Conservation (phyloP, 1,140 invertebrate species). For the Chrysomallon squamiferum region DNA sequence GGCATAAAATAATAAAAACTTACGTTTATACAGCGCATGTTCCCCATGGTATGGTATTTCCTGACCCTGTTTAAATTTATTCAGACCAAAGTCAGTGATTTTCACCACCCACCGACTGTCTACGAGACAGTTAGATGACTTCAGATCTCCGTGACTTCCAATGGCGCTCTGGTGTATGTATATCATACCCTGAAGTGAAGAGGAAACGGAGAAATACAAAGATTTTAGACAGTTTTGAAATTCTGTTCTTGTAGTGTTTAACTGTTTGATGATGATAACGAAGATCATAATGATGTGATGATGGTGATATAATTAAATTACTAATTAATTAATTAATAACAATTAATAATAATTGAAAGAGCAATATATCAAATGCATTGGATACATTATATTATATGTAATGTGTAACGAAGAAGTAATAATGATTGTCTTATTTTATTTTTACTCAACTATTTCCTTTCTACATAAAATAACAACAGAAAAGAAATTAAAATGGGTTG, state of each 20-base stretch:
- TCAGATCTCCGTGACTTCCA: slow-evolving; percentile 89
- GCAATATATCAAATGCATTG: no score
- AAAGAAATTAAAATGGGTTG: no score
- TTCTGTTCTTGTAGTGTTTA: slow-evolving; percentile 63
- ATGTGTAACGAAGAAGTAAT: no score
- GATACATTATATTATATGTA: no score
- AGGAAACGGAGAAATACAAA: background rate
- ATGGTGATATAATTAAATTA: slow-evolving; percentile 64
- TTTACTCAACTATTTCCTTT: no score
- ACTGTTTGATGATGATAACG: slow-evolving; percentile 77
- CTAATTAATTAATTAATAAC: no score
- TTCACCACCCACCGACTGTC: slow-evolving; percentile 95
- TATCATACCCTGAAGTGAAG: slow-evolving; percentile 78
- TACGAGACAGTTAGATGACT: slow-evolving; percentile 96
- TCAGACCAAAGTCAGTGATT: slow-evolving; percentile 88
- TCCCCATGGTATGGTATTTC: slow-evolving; percentile 26
- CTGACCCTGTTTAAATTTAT: slow-evolving; percentile 27
- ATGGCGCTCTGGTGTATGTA: slow-evolving; percentile 90
- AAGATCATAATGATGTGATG: slow-evolving; percentile 88
- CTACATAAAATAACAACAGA: no score
- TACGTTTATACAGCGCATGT: slow-evolving; percentile 31
- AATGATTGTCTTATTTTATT: no score
- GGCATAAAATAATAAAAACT: no score
- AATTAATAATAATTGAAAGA: no score
- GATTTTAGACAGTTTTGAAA: background rate